Base-by-base conservation (phyloP, 2,113 vertebrate species). In the Telmatochromis sp. region DNA sequence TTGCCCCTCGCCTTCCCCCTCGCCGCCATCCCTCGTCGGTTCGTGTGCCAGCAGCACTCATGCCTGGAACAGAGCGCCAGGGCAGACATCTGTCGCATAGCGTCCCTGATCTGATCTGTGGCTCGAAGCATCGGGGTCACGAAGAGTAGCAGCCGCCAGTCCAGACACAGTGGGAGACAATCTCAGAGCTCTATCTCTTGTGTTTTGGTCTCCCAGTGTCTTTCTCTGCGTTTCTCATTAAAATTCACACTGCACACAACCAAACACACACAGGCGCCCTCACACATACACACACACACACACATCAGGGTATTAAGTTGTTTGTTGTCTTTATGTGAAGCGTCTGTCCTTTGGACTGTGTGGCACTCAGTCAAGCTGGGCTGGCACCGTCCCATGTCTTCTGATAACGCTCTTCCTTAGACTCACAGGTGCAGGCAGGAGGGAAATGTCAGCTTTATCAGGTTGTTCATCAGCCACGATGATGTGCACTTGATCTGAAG, bases 61-160 rank as follows among this genome's bases (percentile, higher is more conserved):
- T 93, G 94, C 92, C 94, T 94, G 94, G 92, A 96, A 94, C 93
- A 88, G 90, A 94, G 90, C 80, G 83, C 89, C 79, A 86, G 91
- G 91, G 92, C 90, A 91, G 94, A 93, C 94, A 94, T 96, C 95
- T 96, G 95, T 96, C 95, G 85, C 93, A 82, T 94, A 57, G 83
- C 87, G 87, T 95, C 92, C 93, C 93, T 90, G 93, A 95, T 95
- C 92, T 94, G 95, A 95, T 94, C 92, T 88, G 91, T 88, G 85
- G 85, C 92, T 94, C 82, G 51, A 89, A 94, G 92, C 89, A 80
- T 86, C 55, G 65, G 91, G 95, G 93, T 94, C 93, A 95, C 4
- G n/a, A 87, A 88, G 92, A 95, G 93, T 94, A 93, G 92, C 93
- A 93, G 81, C 85, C 80, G 49, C 81, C 87, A 79, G 85, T 89